Evolutionary conservation across 2,797 vertebrate genomes (phyloP), one percentile per base, ranked within the genome.

Genomic region (Tiaroga cobitis): DNA sequence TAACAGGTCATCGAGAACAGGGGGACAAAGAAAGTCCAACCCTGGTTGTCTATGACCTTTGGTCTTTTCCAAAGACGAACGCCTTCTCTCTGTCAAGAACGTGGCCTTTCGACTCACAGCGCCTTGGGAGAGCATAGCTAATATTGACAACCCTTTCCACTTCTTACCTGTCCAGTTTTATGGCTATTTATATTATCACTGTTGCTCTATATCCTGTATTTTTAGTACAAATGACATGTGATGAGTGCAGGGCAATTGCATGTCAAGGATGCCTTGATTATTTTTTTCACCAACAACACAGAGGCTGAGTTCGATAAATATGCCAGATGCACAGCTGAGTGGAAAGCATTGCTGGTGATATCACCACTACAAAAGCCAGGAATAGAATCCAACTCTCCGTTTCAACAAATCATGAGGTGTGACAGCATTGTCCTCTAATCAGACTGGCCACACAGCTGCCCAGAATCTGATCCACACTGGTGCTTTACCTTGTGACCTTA

Each of bases 391-490:
- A 7, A 78, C 29, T 59, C 29, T 72, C 72, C n/a, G 54, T 51
- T 74, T 83, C 26, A 81, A 82, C 70, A 88, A 88, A 87, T 82
- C 86, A 83, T 83, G 78, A 82, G 84, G 54, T 73, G 65, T 26
- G 59, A 81, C 24, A 65, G 54, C 81, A 85, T 86, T 89, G 87
- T 90, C 86, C 83, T 81, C 83, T 81, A 80, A 89, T 91, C 90
- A 65, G 63, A 65, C 26, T 18, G 15, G 15, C 15, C 63, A 65
- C 29, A 88, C 72, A 72, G 84, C 41, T 68, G 80, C 89, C 91
- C 29, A 79, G 82, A 90, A 94, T 92, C 87, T 90, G 76, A 89
- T 92, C 90, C 91, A 91, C 88, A 85, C 88, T 43, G 46, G 75
- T 79, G 51, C 61, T 83, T 69, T 81, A 83, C 88, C 88, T 87